Percentiles rank a stretch among this genome's conserved stretches.
Conservation (phyloP, 1,140 invertebrate species). For the Drosophila truncata region DNA sequence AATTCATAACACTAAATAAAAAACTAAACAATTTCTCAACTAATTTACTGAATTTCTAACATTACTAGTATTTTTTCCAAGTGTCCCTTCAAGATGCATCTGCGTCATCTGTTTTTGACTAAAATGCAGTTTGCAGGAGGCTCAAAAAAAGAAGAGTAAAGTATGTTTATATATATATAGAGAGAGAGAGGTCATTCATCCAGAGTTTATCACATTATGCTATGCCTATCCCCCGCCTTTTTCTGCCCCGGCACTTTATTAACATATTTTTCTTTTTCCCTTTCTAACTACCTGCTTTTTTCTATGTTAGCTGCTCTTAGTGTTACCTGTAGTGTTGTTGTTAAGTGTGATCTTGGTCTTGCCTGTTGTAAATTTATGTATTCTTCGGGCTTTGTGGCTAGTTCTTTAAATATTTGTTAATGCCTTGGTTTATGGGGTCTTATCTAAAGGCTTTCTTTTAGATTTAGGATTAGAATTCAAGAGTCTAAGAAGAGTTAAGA, state of each 20-base stretch:
- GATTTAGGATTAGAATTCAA: constrained; percentile 1
- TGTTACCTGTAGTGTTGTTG: constrained; percentile 6
- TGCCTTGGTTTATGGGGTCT: constrained; percentile 1
- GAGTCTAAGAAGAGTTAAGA: not conserved
- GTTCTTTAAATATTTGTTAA: constrained; percentile 5
- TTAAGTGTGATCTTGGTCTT: constrained; percentile 21
- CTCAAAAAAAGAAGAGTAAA: constrained; percentile 1
- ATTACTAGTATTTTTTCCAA: not conserved
- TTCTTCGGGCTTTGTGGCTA: not conserved
- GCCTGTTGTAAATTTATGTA: constrained; percentile 6
- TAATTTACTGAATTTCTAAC: too few relatives aligned
- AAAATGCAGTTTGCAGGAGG: constrained; percentile 18
- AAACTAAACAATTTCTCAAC: not conserved
- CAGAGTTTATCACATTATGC: constrained; percentile 76
- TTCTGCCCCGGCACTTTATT: constrained; percentile 54
- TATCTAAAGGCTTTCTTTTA: not conserved
- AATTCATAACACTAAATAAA: not conserved
- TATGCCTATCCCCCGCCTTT: constrained; percentile 25
- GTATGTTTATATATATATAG: not conserved
- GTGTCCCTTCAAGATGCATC: constrained; percentile 19
- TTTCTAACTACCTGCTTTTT: constrained; percentile 50
- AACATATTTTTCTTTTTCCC: constrained; percentile 71
- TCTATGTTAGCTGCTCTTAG: constrained; percentile 12
- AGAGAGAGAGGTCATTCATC: constrained; percentile 71
- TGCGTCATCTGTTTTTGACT: constrained; percentile 44